phyloP scores from a whole-genome alignment of 2,113 vertebrate genomes.

The Acrocephalus kingi region DNA sequence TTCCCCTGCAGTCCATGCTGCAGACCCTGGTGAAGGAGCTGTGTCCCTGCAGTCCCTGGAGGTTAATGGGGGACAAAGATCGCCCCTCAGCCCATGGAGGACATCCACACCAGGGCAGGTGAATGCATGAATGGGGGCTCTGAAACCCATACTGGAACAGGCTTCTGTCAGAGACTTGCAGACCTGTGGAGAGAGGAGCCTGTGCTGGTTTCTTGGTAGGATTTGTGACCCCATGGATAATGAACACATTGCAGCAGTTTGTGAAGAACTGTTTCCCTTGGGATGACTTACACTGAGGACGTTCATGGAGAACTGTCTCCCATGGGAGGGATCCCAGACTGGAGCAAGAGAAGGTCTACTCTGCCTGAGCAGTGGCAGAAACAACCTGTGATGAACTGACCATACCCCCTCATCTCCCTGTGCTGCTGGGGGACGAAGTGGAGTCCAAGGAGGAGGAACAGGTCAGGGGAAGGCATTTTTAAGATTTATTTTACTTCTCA shows the following conservation, averaged over 20 bases:
- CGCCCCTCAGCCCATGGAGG: neutral
- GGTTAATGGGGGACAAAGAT: fast-evolving
- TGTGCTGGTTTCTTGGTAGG: neutral
- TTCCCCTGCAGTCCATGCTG: fast-evolving
- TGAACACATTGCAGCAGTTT: neutral
- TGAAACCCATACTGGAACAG: neutral
- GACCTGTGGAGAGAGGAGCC: neutral
- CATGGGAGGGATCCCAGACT: fast-evolving
- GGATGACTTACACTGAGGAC: neutral
- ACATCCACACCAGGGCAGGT: fast-evolving
- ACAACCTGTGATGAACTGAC: no score
- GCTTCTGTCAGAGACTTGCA: neutral
- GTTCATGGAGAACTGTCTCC: neutral
- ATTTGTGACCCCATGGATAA: neutral
- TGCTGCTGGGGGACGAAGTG: fast-evolving
- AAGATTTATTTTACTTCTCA: neutral
- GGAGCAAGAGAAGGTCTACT: neutral
- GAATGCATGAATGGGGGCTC: neutral
- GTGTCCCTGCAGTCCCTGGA: neutral
- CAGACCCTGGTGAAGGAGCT: neutral
- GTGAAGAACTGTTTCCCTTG: neutral
- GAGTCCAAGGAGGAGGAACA: fast-evolving
- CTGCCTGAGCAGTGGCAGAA: neutral
- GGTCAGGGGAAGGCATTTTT: neutral
- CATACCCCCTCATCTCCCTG: neutral